Percentiles rank a stretch among this genome's conserved stretches.
Evolutionary conservation across 2,797 vertebrate genomes (phyloP).

Genomic region (Pygocentrus nattereri): DNA sequence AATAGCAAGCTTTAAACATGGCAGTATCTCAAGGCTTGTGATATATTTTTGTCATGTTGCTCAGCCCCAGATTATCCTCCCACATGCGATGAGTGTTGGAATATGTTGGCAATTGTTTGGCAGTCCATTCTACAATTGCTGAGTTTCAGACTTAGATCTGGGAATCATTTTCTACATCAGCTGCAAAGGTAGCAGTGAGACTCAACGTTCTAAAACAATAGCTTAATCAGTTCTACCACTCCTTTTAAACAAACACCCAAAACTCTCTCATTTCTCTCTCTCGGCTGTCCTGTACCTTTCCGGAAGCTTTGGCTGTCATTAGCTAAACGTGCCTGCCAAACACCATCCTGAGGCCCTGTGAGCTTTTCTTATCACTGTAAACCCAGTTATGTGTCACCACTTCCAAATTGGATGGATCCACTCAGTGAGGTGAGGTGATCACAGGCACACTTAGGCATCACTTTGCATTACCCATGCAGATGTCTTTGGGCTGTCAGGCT

Average conservation of each 20-base stretch:
- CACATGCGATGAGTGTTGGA: neutral
- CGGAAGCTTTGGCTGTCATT: constrained; percentile 36
- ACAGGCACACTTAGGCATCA: constrained; percentile 42
- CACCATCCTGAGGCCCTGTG: neutral
- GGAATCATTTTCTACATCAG: neutral
- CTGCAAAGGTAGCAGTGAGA: no score
- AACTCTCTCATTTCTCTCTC: constrained; percentile 11
- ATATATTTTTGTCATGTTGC: neutral
- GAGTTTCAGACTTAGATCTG: neutral
- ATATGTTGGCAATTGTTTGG: neutral
- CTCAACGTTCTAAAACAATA: neutral
- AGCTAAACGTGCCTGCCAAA: constrained; percentile 29
- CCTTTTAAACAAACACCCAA: neutral
- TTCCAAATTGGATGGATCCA: constrained; percentile 48
- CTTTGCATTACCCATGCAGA: constrained; percentile 51
- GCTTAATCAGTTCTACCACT: constrained; percentile 8
- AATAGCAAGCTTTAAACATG: no score
- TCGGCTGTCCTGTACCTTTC: neutral
- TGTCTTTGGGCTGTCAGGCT: constrained; percentile 33
- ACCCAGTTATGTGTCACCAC: constrained; percentile 34
- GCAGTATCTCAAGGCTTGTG: no score
- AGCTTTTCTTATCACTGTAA: constrained; percentile 35
- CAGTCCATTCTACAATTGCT: neutral
- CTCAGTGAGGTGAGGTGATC: constrained; percentile 36
- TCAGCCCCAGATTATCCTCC: neutral